Base-by-base conservation (phyloP, 2,888 invertebrate genomes). In the Malthinus seriepunctatus region DNA sequence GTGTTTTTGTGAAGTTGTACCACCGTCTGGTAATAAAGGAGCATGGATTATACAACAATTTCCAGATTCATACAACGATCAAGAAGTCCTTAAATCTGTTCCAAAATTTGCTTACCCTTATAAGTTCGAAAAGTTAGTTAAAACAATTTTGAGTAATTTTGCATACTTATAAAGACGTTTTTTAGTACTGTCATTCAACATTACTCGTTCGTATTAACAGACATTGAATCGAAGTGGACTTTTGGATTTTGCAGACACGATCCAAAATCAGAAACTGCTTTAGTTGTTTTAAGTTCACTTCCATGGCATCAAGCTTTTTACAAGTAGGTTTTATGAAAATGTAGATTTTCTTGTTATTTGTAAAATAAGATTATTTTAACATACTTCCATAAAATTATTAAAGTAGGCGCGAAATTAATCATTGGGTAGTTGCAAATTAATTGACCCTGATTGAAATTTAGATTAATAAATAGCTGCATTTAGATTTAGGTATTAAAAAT, bases 261-360 rank as follows among this genome's bases (percentile, higher is more conserved):
- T 76, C 93, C 96, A 4, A 90, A 91, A 76, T 88, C 90, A 15
- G 88, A 93, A 74, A 91, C 92, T 12, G 92, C 95, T 59, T 81
- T 93, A 76, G 89, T 94, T 45, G 79, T 94, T 67, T 82, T 91
- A 67, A 97, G 97, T 73, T 92, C 90, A 77, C 83, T 97, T 73
- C 97, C 97, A 68, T 98, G 97, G 97, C 96, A 96, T 77, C 95
- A 96, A 80, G 90, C 91, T 73, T 97, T 98, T 83, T 95, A 93
- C 83, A 92, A 89, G 90, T 90, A 80, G 82, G 86, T 83, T 63
- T 60, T 46, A 14, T 34, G 12, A 23, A 23, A 23, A 23, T 23
- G 5, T 23, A 23, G 2, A 2, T 5, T 23, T 23, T 23, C 23
- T 23, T 23, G 23, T 23, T 23, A 2, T 23, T 32, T 31, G 5